These are phyloP conservation scores for Calosoma granatense DNA, from an alignment of 1,140 invertebrate species.

Conservation along the genomic window DNA sequence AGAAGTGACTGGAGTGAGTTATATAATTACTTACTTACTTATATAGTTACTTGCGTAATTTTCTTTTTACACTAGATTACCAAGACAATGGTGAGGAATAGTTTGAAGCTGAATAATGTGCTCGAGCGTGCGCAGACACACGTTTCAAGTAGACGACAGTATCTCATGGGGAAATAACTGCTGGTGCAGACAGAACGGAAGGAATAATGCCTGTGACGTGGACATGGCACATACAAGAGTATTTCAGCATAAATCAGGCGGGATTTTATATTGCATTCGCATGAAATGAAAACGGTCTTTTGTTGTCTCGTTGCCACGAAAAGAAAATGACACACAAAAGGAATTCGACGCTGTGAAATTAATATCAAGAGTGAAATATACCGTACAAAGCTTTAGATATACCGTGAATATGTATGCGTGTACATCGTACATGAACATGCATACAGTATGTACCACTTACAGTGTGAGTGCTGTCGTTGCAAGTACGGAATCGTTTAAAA, in stretches of 20 bases:
- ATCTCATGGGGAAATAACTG: background rate
- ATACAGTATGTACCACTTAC: no score
- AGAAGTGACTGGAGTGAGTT: no score
- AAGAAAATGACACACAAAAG: background rate
- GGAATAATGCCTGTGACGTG: constrained; percentile 1
- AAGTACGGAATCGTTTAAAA: no score
- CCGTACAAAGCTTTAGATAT: background rate
- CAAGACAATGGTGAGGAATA: no score
- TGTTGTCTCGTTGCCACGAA: background rate
- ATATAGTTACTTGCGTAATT: no score
- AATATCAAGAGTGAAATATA: background rate
- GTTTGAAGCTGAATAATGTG: no score
- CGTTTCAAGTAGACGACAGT: background rate
- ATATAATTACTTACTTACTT: no score
- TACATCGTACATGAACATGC: no score
- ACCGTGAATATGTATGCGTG: no score
- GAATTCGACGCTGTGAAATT: background rate
- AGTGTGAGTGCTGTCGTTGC: no score
- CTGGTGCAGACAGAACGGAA: background rate
- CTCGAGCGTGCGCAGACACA: background rate
- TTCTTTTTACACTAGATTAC: no score
- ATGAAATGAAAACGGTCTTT: background rate
- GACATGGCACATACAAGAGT: constrained; percentile 2
- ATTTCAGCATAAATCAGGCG: constrained; percentile 5
- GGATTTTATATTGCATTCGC: constrained; percentile 4